Evolutionary conservation across 2,888 invertebrate species (phyloP), one percentile per base, ranked within the genome.

Genomic region (Isoperla grammatica): DNA sequence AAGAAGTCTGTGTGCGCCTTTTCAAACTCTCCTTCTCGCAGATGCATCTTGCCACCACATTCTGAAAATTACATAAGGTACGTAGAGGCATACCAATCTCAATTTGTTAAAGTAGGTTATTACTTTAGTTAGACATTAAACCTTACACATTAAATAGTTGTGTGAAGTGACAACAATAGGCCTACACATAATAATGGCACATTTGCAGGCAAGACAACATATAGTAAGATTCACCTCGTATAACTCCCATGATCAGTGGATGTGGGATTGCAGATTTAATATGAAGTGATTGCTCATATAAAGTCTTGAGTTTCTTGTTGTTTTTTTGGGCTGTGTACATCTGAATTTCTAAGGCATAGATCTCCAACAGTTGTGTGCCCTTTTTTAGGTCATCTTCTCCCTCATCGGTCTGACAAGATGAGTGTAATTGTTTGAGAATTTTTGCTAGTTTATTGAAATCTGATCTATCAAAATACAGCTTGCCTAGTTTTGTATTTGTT

Each of bases 251-350:
- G 68, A 99, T 99, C 29, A 99, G 80, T 2, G 99, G 99, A 84
- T 99, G 99, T n/a, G 99, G 98, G 73, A 99, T 99, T 55, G 98
- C 99, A 42, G 97, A 96, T 75, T 99, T 99, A 68, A 99, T 98
- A 74, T 97, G 95, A 65, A 99, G 79, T 1, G 97, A 97, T 73
- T 98, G 96, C 75, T 99, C 98, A 71, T 99, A 99, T 12, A 99
- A 78, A 1, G 93, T 90, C 77, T 95, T 95, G 39, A 97, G 75
- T 74, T 97, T 95, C 75, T 99, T 99, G 74, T 99, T 99, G 74
- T 99, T 99, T 74, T 99, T 99, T 79, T 98, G 98, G 61, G 95
- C 95, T 0, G 99, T 99, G 74, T 99, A 97, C 98, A 99, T 99
- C 78, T 99, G 99, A 69, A 99, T 99, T 81, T 99, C 98, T 65